phyloP scores from a whole-genome alignment of 2,888 invertebrate genomes.

The Dorcus hopei region DNA sequence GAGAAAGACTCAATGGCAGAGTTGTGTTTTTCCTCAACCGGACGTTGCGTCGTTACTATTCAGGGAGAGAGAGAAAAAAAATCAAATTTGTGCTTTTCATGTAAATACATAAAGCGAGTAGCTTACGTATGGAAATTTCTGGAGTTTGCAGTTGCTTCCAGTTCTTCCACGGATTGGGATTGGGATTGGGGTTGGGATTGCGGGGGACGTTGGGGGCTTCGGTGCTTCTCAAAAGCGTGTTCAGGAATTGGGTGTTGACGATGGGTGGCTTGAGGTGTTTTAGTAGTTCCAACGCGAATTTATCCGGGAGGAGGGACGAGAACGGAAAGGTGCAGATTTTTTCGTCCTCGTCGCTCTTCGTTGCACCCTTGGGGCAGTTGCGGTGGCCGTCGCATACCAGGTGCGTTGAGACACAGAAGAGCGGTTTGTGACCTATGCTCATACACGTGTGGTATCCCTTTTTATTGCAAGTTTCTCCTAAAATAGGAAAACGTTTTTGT shows the following conservation, averaged over 20 bases:
- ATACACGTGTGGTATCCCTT: slow-evolving; percentile 40
- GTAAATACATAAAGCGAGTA: neutral
- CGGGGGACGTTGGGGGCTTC: neutral
- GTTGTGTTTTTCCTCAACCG: slow-evolving; percentile 1
- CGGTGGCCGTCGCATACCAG: slow-evolving; percentile 65
- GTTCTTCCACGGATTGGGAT: slow-evolving; percentile 4
- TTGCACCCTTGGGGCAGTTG: slow-evolving; percentile 65
- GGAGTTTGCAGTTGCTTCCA: slow-evolving; percentile 7
- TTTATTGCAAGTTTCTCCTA: slow-evolving; percentile 24
- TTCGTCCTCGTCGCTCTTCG: slow-evolving; percentile 43
- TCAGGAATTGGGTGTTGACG: slow-evolving; percentile 3
- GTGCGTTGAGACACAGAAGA: slow-evolving; percentile 62
- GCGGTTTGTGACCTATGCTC: slow-evolving; percentile 40
- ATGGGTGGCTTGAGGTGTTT: slow-evolving; percentile 3
- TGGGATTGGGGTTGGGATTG: neutral
- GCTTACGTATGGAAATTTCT: too few species aligned
- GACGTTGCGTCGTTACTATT: neutral
- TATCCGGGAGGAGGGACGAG: neutral
- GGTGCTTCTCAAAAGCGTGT: slow-evolving; percentile 2
- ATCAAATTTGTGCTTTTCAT: neutral
- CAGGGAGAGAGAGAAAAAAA: neutral
- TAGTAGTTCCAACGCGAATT: neutral
- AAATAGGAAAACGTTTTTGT: neutral
- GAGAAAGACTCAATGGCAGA: slow-evolving; percentile 37
- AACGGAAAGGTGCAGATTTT: slow-evolving; percentile 32